phyloP scores from a whole-genome alignment of 1,140 invertebrate genomes.

The Trichoplusia ni region DNA sequence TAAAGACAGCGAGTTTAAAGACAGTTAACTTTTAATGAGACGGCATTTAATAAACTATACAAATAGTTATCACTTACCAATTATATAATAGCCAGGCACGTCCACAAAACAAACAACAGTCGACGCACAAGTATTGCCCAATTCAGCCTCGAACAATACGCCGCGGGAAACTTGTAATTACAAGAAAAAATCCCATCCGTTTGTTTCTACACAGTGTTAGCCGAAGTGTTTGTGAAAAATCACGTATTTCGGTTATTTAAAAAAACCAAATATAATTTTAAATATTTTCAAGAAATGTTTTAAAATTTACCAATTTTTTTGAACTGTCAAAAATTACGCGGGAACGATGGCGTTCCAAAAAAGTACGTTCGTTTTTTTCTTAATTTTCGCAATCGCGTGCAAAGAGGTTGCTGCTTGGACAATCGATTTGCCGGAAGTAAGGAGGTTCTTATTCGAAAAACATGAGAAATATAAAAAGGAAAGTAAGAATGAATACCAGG shows the following conservation, averaged over 20 bases:
- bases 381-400: slow-evolving; percentile 15
- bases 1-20: too few relatives aligned
- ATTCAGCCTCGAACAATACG: slow-evolving; percentile 39
- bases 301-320: slow-evolving; percentile 17
- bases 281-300: background rate
- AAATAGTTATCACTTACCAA: background rate
- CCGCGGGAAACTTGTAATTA: slow-evolving; percentile 41
- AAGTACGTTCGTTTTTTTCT: slow-evolving; percentile 9
- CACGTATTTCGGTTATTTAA: slow-evolving; percentile 1
- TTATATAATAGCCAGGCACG: background rate
- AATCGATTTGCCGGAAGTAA: slow-evolving; percentile 56
- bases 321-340: slow-evolving; percentile 5
- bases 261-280: slow-evolving; percentile 20
- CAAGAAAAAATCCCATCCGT: slow-evolving; percentile 38
- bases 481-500: slow-evolving; percentile 29
- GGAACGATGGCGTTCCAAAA: slow-evolving; percentile 19
- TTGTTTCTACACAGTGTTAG: slow-evolving; percentile 30
- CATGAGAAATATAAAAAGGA: slow-evolving; percentile 29
- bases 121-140: slow-evolving; percentile 18
- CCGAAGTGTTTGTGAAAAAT: slow-evolving; percentile 27
- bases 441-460: slow-evolving; percentile 49
- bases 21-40: too few relatives aligned
- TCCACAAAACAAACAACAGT: background rate
- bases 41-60: too few relatives aligned
- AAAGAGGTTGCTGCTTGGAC: slow-evolving; percentile 56